These are phyloP conservation scores for Zeuzera pyrina DNA, from an alignment of 2,888 invertebrate species.

Conservation along the genomic window DNA sequence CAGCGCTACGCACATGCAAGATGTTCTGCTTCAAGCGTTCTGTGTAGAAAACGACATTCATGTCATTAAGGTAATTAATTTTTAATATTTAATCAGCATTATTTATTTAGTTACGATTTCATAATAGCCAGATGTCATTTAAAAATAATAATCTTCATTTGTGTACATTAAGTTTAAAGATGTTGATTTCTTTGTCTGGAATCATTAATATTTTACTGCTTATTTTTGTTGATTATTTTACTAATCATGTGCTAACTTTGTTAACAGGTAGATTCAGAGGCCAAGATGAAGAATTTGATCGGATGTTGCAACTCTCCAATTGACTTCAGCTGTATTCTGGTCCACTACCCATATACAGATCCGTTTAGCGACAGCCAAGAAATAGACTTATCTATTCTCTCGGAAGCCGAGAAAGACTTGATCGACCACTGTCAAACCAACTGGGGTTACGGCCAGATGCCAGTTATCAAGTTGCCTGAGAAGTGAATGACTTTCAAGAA, in stretches of 20 bases:
- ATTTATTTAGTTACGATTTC: background rate
- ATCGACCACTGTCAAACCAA: conserved; percentile 79
- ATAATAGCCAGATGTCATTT: background rate
- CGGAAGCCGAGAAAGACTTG: conserved; percentile 75
- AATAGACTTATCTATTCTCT: conserved; percentile 59
- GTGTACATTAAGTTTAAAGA: too few relatives aligned
- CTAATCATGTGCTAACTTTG: conserved; percentile 27
- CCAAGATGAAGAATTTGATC: conserved; percentile 61
- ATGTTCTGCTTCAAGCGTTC: conserved; percentile 83
- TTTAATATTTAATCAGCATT: background rate
- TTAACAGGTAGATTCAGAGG: conserved; percentile 72
- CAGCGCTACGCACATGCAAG: conserved; percentile 84
- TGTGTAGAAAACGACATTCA: conserved; percentile 86
- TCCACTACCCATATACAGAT: conserved; percentile 66
- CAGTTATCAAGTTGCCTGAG: conserved; percentile 77
- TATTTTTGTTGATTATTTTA: background rate
- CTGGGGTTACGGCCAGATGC: conserved; percentile 75
- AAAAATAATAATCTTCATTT: too few relatives aligned
- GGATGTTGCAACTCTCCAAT: conserved; percentile 49
- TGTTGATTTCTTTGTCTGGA: too few relatives aligned
- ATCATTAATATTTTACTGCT: background rate
- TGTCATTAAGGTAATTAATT: conserved; percentile 76
- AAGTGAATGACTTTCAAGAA: conserved; percentile 53
- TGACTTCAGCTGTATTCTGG: conserved; percentile 71
- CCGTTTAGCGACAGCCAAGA: conserved; percentile 59